These are phyloP conservation scores for Drosophila sordidula DNA, from an alignment of 2,888 invertebrate species.

Conservation along the genomic window DNA sequence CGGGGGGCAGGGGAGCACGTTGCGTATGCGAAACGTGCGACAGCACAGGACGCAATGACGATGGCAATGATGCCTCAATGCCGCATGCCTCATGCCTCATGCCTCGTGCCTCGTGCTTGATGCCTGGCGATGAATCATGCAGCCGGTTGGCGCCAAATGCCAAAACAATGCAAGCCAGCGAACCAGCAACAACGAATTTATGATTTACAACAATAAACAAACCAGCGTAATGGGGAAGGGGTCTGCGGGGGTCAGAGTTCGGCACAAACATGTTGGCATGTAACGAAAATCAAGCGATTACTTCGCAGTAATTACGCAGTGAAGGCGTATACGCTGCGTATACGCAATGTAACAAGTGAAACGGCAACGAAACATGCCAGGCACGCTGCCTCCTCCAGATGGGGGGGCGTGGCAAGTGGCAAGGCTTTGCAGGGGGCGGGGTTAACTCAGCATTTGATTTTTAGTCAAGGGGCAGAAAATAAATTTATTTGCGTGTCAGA, in stretches of 20 bases:
- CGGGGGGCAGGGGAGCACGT: conserved; percentile 25
- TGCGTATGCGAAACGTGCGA: conserved; percentile 69
- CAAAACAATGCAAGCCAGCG: conserved; percentile 70
- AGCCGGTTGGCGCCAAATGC: conserved; percentile 77
- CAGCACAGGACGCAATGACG: conserved; percentile 25
- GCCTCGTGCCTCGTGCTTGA: conserved; percentile 29
- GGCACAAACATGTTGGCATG: conserved; percentile 22
- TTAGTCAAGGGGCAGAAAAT: conserved; percentile 27
- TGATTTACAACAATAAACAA: conserved; percentile 60
- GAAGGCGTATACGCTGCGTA: conserved; percentile 20
- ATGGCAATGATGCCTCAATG: conserved; percentile 11
- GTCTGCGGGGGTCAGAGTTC: not conserved
- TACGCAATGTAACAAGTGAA: conserved; percentile 52
- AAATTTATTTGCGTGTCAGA: conserved; percentile 72
- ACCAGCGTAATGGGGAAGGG: not conserved
- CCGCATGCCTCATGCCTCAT: not conserved
- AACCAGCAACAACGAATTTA: conserved; percentile 52
- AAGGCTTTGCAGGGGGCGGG: not conserved
- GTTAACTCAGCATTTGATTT: conserved; percentile 33
- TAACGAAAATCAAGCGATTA: conserved; percentile 57
- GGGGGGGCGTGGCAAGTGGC: no score
- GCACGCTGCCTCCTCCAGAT: not conserved
- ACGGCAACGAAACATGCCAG: conserved; percentile 17
- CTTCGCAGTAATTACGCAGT: conserved; percentile 68
- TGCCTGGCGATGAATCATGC: conserved; percentile 67